Conservation (phyloP, 2,113 vertebrate species). For the Entomyzon cyanotis region DNA sequence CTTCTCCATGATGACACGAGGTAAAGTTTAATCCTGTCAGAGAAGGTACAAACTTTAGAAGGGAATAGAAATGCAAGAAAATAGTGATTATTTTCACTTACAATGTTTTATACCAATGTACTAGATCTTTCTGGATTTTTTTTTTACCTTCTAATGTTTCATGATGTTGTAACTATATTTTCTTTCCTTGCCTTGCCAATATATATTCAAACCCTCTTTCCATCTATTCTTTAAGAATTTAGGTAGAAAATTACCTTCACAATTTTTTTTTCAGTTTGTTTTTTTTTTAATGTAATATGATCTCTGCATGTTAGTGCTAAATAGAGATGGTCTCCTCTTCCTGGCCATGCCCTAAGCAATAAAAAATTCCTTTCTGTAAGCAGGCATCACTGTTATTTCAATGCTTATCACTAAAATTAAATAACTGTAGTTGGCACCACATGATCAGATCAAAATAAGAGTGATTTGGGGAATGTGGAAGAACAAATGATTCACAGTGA, state of each 20-base stretch:
- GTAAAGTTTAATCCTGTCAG: background rate
- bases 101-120: background rate
- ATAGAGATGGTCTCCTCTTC: background rate
- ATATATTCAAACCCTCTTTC: background rate
- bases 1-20: background rate
- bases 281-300: background rate
- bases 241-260: background rate
- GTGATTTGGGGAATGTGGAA: background rate
- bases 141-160: background rate
- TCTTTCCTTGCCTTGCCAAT: background rate
- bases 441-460: background rate
- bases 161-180: background rate
- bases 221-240: background rate
- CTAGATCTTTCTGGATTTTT: background rate
- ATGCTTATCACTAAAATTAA: background rate
- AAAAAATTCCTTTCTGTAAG: background rate
- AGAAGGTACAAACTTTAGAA: background rate
- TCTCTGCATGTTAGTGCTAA: background rate
- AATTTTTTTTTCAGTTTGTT: background rate
- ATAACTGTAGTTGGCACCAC: background rate
- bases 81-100: background rate
- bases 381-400: background rate
- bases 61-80: background rate
- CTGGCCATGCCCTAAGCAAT: background rate
- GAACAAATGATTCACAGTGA: background rate